phyloP scores from a whole-genome alignment of 2,888 invertebrate species.

The Heteromyza rotundicornis region DNA sequence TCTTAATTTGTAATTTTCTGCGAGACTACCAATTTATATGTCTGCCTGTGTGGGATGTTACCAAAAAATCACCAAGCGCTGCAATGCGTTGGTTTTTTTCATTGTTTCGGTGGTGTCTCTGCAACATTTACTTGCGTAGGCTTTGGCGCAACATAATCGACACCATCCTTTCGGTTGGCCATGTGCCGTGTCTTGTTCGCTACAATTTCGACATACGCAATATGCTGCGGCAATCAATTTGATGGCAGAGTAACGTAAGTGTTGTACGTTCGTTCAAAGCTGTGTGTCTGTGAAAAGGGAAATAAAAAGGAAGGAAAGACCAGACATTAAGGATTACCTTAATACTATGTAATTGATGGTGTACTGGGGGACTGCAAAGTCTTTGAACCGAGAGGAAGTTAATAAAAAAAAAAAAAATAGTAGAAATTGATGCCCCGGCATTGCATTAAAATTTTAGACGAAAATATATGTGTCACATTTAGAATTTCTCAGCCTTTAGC shows the following conservation, averaged over 20 bases:
- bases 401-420: no score
- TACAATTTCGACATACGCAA: not conserved
- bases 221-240: constrained; percentile 1
- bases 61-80: not conserved
- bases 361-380: no score
- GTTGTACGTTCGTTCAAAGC: no score
- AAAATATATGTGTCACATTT: no score
- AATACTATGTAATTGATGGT: constrained; percentile 1
- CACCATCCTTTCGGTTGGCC: not conserved
- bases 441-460: no score
- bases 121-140: not conserved
- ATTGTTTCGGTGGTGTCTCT: not conserved
- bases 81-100: not conserved
- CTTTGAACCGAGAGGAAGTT: no score
- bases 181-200: not conserved
- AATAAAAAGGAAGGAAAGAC: not conserved
- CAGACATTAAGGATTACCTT: not conserved
- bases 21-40: constrained; percentile 5
- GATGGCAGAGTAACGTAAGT: not conserved
- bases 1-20: not conserved
- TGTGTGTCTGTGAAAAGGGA: not conserved
- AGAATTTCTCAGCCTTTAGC: no score
- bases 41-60: not conserved
- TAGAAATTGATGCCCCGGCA: no score
- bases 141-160: constrained; percentile 1